Conservation (phyloP, 2,797 vertebrate genomes). For the Eremophila alpestris region DNA sequence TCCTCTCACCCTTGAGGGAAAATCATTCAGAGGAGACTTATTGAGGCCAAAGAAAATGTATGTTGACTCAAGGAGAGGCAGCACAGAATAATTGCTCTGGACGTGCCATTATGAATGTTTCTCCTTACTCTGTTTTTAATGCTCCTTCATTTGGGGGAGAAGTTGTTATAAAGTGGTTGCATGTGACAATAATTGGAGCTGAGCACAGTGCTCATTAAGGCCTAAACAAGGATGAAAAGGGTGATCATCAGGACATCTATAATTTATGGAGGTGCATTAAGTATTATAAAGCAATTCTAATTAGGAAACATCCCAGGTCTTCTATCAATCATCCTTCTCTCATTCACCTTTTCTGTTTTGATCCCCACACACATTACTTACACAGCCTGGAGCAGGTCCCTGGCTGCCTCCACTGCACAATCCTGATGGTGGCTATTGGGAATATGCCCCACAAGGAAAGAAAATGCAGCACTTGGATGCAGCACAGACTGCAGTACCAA, state of each 20-base stretch:
- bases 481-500: neutral
- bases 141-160: neutral
- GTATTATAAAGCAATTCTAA: constrained; percentile 34
- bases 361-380: neutral
- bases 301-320: constrained; percentile 41
- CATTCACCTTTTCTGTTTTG: neutral
- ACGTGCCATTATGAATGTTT: constrained; percentile 18
- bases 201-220: neutral
- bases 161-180: constrained; percentile 1
- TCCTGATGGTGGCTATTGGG: rapidly evolving
- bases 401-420: rapidly evolving
- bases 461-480: neutral
- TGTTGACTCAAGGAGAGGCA: neutral
- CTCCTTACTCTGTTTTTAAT: constrained; percentile 21
- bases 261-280: constrained; percentile 45
- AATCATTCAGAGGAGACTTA: constrained; percentile 27
- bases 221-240: constrained; percentile 49
- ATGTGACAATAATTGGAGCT: constrained; percentile 13
- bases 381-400: neutral
- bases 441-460: neutral
- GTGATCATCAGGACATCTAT: neutral
- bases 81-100: neutral
- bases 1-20: neutral
- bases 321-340: constrained; percentile 30
- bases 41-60: neutral